Base-by-base conservation (phyloP, 2,797 vertebrate genomes). In the Heliangelus exortis region DNA sequence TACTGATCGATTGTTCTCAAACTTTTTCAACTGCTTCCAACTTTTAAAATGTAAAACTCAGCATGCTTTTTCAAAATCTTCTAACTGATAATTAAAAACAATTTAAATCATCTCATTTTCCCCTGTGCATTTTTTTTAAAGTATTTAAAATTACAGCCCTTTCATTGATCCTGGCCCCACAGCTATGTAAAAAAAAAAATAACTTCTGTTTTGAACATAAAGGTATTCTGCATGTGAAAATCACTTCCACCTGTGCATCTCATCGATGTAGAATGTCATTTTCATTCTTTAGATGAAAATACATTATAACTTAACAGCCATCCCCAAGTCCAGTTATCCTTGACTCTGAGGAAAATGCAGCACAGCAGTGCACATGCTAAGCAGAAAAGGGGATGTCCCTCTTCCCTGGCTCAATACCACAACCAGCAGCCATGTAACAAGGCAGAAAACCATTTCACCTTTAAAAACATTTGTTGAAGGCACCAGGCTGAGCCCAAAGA, bases 231-330 rank as follows among this genome's bases (percentile, higher is more conserved):
- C 7, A 48, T 2, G 17, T 36, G 15, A 62, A 41, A 80, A 22
- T 31, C 1, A 0, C 33, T 53, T 80, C 53, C 22, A 54, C 16
- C 29, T 12, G 10, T 4, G 23, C 28, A 36, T 7, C 65, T 63
- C 13, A 28, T 11, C 26, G 31, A 66, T 50, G 54, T 36, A n/a
- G 22, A 72, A 41, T 13, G 10, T 12, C 1, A 0, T 4, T 85
- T 79, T 26, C 54, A 17, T 48, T 66, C 29, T 83, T 45, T 41
- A 41, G 17, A 47, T 17, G 36, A 6, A 41, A 78, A 72, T 6
- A 19, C 1, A 2, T 63, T 34, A 1, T 1, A 87, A 45, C 9
- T 5, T 2, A 25, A 6, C 0, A 48, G 45, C 13, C 0, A 0
- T 6, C 28, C 31, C 48, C 6, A 41, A 53, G 18, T 45, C 47